A percentile compares a stretch with the other conserved stretches of the same genome.
Evolutionary conservation across 2,113 vertebrate genomes (phyloP).

Genomic region (Brachypodius melanocephalos): DNA sequence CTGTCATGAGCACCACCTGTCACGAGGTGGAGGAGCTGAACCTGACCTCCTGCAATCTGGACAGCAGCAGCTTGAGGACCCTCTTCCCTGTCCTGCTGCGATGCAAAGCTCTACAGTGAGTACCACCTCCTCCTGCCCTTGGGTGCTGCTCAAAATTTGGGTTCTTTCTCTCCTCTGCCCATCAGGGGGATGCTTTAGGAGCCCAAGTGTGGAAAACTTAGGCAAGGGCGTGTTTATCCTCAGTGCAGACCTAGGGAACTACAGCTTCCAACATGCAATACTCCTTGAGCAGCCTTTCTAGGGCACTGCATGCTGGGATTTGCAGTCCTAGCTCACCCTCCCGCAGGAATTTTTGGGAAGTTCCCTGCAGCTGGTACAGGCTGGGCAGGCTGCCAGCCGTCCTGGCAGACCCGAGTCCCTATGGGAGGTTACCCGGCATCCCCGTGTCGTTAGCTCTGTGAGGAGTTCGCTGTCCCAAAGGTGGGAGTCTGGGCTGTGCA

Average conservation of each 20-base stretch:
- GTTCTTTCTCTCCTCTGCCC: neutral
- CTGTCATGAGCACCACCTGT: slow-evolving; percentile 80
- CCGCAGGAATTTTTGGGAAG: neutral
- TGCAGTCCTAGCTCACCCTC: neutral
- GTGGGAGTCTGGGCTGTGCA: neutral
- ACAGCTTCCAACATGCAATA: neutral
- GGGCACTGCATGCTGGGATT: neutral
- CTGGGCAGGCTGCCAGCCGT: neutral
- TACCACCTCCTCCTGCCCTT: neutral
- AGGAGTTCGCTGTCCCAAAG: neutral
- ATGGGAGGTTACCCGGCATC: neutral
- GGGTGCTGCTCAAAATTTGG: neutral
- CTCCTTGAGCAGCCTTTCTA: neutral
- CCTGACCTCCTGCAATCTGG: slow-evolving; percentile 88
- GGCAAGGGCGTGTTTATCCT: neutral
- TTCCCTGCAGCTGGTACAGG: neutral
- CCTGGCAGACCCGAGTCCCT: neutral
- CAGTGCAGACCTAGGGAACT: neutral
- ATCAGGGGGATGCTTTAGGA: neutral
- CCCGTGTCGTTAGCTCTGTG: neutral
- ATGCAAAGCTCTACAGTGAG: slow-evolving; percentile 87
- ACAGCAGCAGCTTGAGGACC: slow-evolving; percentile 72
- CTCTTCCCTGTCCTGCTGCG: slow-evolving; percentile 84
- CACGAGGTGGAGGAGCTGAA: slow-evolving; percentile 84
- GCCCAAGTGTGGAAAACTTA: neutral